Evolutionary conservation across 2,797 vertebrate genomes (phyloP).

Genomic region (Cetoscarus ocellatus): DNA sequence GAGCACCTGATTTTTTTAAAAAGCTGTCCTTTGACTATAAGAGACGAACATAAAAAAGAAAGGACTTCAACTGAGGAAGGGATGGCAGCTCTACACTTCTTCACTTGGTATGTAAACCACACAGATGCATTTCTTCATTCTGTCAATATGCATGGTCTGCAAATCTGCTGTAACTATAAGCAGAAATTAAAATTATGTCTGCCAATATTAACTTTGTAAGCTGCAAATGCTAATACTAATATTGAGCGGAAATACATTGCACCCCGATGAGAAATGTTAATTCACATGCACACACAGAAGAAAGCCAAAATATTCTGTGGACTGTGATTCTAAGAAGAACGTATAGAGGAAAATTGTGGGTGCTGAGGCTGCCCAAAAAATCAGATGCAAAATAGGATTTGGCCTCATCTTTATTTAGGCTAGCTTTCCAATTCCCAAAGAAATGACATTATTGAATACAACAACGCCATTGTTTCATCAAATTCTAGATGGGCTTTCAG

Average conservation of each 20-base stretch:
- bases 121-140: no score
- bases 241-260: not conserved
- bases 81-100: no score
- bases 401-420: slow-evolving; percentile 65
- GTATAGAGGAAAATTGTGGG: slow-evolving; percentile 21
- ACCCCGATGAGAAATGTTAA: slow-evolving; percentile 13
- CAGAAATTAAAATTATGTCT: no score
- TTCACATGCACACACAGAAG: not conserved
- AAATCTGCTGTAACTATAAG: no score
- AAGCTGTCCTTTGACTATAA: no score
- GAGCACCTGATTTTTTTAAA: no score
- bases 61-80: no score
- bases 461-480: slow-evolving; percentile 68
- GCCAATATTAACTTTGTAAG: no score
- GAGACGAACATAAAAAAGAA: no score
- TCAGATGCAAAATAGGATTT: slow-evolving; percentile 59
- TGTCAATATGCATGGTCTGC: no score
- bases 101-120: no score
- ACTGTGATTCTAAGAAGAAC: slow-evolving; percentile 4
- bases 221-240: no score
- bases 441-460: slow-evolving; percentile 72
- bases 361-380: slow-evolving; percentile 3
- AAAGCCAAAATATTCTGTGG: slow-evolving; percentile 16
- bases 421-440: slow-evolving; percentile 53
- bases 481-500: slow-evolving; percentile 53